Percentiles rank a stretch among this genome's conserved stretches.
Conservation (phyloP, 2,888 invertebrate genomes). For the Caenorhabditis angaria region DNA sequence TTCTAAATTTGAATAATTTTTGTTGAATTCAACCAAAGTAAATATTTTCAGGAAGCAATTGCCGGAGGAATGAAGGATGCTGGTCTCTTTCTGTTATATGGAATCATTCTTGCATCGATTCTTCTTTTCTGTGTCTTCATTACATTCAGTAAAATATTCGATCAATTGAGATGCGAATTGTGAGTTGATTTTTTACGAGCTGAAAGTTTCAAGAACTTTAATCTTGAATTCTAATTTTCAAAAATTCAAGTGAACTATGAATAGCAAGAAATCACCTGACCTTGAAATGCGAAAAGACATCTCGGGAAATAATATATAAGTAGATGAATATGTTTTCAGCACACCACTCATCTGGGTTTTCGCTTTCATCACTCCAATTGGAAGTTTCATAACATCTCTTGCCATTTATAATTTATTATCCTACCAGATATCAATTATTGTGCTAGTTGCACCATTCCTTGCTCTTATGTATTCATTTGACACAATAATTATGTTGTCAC, state of each 20-base stretch:
- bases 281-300: background rate
- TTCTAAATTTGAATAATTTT: too few species aligned
- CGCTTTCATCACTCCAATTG: slow-evolving; percentile 26
- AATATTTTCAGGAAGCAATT: slow-evolving; percentile 30
- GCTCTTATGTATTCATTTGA: slow-evolving; percentile 28
- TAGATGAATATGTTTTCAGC: background rate
- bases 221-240: background rate
- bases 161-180: slow-evolving; percentile 11
- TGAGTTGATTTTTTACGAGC: background rate
- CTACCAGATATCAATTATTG: slow-evolving; percentile 41
- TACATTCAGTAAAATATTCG: slow-evolving; percentile 22
- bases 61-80: slow-evolving; percentile 24
- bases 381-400: slow-evolving; percentile 28
- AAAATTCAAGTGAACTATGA: too few species aligned
- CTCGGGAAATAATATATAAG: background rate
- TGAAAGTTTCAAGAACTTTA: background rate
- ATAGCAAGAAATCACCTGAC: background rate
- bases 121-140: slow-evolving; percentile 21
- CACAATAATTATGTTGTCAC: slow-evolving; percentile 34
- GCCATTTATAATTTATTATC: slow-evolving; percentile 37
- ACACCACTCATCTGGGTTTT: slow-evolving; percentile 21
- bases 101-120: slow-evolving; percentile 12
- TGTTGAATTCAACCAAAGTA: too few species aligned
- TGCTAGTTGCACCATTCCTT: slow-evolving; percentile 46
- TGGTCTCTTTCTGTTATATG: slow-evolving; percentile 13